Conservation (phyloP, 2,888 invertebrate species). For the Mesochorus sp. region DNA sequence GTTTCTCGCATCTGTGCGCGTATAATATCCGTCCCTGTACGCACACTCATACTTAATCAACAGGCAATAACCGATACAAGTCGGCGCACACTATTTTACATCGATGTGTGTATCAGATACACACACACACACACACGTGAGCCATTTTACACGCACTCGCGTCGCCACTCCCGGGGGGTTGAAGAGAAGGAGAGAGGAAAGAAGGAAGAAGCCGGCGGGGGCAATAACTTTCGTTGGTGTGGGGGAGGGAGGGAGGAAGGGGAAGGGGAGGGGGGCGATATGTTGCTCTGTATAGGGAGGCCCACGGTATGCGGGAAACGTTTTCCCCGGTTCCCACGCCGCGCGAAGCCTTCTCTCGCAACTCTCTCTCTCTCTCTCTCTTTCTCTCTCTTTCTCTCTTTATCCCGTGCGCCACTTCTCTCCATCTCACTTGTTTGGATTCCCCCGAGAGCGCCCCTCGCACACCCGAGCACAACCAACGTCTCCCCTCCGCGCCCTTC, state of each 20-base stretch:
- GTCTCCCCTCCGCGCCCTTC: constrained; percentile 26
- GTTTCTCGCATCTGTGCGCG: constrained; percentile 28
- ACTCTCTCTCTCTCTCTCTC: constrained; percentile 63
- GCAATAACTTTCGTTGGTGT: constrained; percentile 60
- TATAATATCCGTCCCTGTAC: constrained; percentile 22
- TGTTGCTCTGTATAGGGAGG: constrained; percentile 60
- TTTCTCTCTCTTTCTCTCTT: constrained; percentile 45
- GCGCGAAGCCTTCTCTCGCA: constrained; percentile 71
- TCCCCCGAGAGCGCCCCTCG: constrained; percentile 20
- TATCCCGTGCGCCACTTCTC: constrained; percentile 44
- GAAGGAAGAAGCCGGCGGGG: constrained; percentile 59
- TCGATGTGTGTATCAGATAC: constrained; percentile 1
- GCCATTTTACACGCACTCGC: constrained; percentile 43
- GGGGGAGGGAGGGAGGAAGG: constrained; percentile 56
- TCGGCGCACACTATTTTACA: not conserved
- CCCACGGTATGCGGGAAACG: constrained; percentile 78
- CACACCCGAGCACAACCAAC: constrained; percentile 10
- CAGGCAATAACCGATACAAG: constrained; percentile 15
- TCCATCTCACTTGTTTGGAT: constrained; percentile 50
- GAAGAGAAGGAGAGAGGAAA: constrained; percentile 48
- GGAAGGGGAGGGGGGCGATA: constrained; percentile 53
- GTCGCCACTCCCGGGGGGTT: not conserved
- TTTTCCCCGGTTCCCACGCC: constrained; percentile 81
- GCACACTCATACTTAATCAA: constrained; percentile 7
- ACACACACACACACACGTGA: constrained; percentile 1